A percentile compares a stretch with the other conserved stretches of the same genome.
Evolutionary conservation across 1,140 invertebrate species (phyloP).

Genomic region (Reticulitermes speratus): DNA sequence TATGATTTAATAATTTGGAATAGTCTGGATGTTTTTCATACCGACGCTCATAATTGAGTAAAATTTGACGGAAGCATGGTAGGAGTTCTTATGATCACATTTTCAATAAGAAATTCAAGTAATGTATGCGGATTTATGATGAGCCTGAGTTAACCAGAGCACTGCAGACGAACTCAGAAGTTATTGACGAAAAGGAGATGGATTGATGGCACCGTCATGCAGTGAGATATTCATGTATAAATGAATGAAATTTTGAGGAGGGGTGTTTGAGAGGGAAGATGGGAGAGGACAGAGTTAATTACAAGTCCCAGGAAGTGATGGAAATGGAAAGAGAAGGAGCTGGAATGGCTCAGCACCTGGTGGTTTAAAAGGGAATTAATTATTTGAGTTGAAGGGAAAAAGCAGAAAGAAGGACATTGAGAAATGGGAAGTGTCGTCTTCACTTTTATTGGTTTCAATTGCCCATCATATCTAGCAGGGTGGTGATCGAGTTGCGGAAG

Average conservation of each 20-base stretch:
- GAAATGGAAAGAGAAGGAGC: neutral
- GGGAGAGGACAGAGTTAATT: neutral
- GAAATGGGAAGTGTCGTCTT: neutral
- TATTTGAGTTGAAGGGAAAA: neutral
- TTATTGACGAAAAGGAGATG: no score
- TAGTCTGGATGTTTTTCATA: no score
- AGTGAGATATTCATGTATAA: neutral
- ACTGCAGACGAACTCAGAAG: no score
- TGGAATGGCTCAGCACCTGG: neutral
- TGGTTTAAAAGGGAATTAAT: slow-evolving; percentile 19
- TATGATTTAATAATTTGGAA: no score
- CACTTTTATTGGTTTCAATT: slow-evolving; percentile 17
- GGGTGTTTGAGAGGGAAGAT: neutral
- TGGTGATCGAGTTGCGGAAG: neutral
- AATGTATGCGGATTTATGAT: no score
- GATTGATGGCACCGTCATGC: neutral
- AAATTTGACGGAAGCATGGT: no score
- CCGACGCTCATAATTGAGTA: no score
- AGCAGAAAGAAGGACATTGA: neutral
- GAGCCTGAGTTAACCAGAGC: no score
- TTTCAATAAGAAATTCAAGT: no score
- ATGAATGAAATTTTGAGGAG: neutral
- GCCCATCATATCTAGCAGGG: neutral
- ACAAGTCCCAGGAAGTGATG: neutral
- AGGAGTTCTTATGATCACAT: no score